Base-by-base conservation (phyloP, 64 coral and sea anemone genomes). In the Astreopora myriophthalma region DNA sequence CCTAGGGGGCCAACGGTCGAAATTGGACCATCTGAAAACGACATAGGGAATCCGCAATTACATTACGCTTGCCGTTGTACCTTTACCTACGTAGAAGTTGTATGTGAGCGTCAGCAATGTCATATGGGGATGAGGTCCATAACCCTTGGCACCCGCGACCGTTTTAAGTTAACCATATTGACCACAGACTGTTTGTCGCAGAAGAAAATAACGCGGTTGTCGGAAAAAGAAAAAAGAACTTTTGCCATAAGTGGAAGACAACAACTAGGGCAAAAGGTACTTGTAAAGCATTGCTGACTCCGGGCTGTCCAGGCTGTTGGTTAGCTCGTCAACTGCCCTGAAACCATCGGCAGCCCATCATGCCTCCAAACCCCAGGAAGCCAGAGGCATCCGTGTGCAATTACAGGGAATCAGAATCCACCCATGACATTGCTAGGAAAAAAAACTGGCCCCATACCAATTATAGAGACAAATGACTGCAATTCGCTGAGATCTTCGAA, bases 21-120 rank as follows among this genome's bases (percentile, higher is more conserved):
- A 86, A 86, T 0, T 39, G 61, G 7, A 4, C 64, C 34, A 70
- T 69, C 84, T 86, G 84, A 71, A 86, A 86, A 17, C 84, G 84
- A 32, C 64, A 86, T 17, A 86, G 26, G 22, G 84, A 32, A 16
- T 86, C 64, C 36, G 84, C 58, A 25, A 86, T 36, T 17, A 3
- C 5, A 40, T 86, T 86, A 6, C 44, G 1, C 0, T 42, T 0
- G 3, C 84, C 84, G 84, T 22, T 5, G 20, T 2, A 65, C 84
- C 1, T 17, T 86, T n/a, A n/a, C n/a, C n/a, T 2, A 86, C 5
- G 9, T 30, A 24, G 38, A 86, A 86, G 22, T 71, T 86, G 22
- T 24, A 49, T 13, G 6, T 8, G 6, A 86, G 64, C 4, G 84
- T 86, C 24, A 1, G 12, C 4, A 86, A 1, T 6, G 84, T 86